Evolutionary conservation across 2,113 vertebrate genomes (phyloP).

Genomic region (Galeopterus variegatus): DNA sequence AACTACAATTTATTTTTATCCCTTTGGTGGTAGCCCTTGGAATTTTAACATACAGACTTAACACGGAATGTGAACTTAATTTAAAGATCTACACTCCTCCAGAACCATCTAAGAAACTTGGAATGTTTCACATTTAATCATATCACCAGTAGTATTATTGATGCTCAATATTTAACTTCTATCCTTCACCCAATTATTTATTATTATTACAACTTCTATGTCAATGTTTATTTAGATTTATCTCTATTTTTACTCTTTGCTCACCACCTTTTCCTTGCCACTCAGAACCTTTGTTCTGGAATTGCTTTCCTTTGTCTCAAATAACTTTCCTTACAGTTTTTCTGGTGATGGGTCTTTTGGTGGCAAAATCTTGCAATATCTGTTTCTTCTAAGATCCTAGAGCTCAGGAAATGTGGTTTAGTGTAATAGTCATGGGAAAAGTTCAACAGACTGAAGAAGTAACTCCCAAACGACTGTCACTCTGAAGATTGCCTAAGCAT

Average conservation of each 20-base stretch:
- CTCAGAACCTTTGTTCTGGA: not conserved
- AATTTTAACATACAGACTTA: not conserved
- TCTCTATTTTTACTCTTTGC: not conserved
- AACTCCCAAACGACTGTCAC: fast-evolving
- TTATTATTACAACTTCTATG: fast-evolving
- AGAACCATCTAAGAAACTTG: fast-evolving
- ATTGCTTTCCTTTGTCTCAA: not conserved
- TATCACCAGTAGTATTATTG: fast-evolving
- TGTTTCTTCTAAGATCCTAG: not conserved
- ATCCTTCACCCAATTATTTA: not conserved
- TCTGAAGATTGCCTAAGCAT: fast-evolving
- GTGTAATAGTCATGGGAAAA: fast-evolving
- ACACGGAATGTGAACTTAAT: no score
- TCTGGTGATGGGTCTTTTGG: not conserved
- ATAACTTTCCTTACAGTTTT: fast-evolving
- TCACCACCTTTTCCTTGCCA: not conserved
- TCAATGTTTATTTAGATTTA: not conserved
- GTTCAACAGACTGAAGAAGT: fast-evolving
- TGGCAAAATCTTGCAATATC: not conserved
- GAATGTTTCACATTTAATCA: fast-evolving
- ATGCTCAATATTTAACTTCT: not conserved
- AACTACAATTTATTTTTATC: not conserved
- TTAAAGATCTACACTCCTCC: not conserved
- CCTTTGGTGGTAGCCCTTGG: not conserved
- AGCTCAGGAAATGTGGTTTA: fast-evolving